Conservation (phyloP, 2,797 vertebrate species). For the Cyprinodon diabolis region DNA sequence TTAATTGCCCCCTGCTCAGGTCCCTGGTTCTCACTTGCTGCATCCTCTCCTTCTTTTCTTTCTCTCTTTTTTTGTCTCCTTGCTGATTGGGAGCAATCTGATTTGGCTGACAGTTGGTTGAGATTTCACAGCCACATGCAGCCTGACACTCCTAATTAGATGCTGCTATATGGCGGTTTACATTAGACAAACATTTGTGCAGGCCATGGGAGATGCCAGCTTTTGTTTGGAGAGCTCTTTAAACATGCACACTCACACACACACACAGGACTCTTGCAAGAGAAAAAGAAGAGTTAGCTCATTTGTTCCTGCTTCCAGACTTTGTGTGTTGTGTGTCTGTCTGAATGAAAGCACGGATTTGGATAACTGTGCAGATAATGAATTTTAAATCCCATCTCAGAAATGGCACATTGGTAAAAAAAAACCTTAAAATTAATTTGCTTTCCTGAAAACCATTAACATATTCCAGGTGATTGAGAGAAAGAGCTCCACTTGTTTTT, state of each 20-base stretch:
- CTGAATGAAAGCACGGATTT: conserved; percentile 73
- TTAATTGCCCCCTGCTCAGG: conserved; percentile 76
- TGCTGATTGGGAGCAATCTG: conserved; percentile 73
- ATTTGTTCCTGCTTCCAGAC: conserved; percentile 76
- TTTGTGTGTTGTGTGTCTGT: conserved; percentile 70
- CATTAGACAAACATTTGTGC: conserved; percentile 82
- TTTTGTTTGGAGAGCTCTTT: conserved; percentile 77
- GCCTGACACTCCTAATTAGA: conserved; percentile 81
- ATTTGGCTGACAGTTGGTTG: conserved; percentile 81
- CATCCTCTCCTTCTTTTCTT: conserved; percentile 56
- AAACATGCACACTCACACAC: conserved; percentile 35
- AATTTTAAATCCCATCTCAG: conserved; percentile 79
- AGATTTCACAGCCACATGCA: conserved; percentile 81
- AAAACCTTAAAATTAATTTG: conserved; percentile 76
- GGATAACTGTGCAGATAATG: conserved; percentile 78
- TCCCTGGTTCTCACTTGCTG: conserved; percentile 63
- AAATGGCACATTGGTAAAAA: conserved; percentile 71
- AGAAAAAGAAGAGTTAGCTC: conserved; percentile 73
- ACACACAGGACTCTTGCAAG: conserved; percentile 36
- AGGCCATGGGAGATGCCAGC: conserved; percentile 79
- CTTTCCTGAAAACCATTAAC: conserved; percentile 71
- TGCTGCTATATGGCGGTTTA: conserved; percentile 79
- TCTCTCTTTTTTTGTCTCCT: conserved; percentile 54
- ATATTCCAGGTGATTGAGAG: conserved; percentile 73
- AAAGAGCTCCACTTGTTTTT: conserved; percentile 62